Evolutionary conservation across 92 coral and sea anemone species (phyloP), one percentile per base, ranked within the genome.

Genomic region (Virgularia gustaviana): DNA sequence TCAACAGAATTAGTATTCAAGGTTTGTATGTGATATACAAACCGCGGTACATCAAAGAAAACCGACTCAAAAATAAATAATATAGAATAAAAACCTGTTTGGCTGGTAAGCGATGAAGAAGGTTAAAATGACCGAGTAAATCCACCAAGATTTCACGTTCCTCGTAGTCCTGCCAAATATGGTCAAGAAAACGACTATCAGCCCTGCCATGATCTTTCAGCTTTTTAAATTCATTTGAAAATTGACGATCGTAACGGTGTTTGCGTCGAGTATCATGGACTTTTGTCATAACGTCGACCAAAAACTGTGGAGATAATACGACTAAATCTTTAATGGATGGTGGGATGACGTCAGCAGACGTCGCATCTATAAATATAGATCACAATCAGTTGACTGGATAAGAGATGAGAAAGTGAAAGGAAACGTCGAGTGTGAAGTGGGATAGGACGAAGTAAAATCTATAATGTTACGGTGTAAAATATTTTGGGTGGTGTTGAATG

Each of bases 281-380:
- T 19, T 85, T 25, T 19, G 90, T 86, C 90, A 86, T 86, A 25
- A 86, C 84, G 54, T 86, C 77, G 28, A 86, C 90, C 24, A 86
- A 83, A 45, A 68, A 73, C 57, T 86, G 90, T 3, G 90, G 90
- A 16, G 79, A 71, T 31, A 86, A 53, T 22, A 86, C 88, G 9
- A 83, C 90, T 6, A 41, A 27, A 28, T 83, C 85, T 9, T 30
- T 39, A 0, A 78, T n/a, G 6, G 16, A 1, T 19, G 36, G 33
- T 57, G 28, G 36, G 15, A 15, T 38, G 5, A 12, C 25, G 33
- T 15, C 63, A 39, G 77, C 84, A 1, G 57, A 8, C 41, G 82
- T 25, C 20, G 73, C 83, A 19, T 76, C 90, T 85, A 62, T 16
- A 29, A 83, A 70, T 7, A 12, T 18, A 1, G 29, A 2, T 22